Evolutionary conservation across 2,888 invertebrate species (phyloP).

Genomic region (Halictus ligatus): DNA sequence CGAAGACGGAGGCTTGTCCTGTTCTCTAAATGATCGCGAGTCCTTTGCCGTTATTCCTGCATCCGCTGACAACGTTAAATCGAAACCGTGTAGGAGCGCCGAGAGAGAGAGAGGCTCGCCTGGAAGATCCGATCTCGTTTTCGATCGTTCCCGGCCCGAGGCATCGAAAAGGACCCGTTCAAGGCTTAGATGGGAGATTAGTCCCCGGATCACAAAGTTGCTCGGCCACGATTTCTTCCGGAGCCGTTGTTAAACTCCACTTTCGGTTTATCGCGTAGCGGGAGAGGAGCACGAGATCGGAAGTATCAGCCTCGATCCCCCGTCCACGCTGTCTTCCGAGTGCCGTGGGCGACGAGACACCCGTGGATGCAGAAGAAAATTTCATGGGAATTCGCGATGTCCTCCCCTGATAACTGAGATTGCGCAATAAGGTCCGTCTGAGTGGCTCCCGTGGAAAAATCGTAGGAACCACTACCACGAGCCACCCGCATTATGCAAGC

Average conservation of each 20-base stretch:
- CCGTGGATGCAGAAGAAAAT: slow-evolving; percentile 38
- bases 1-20: too few species aligned
- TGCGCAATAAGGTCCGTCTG: slow-evolving; percentile 39
- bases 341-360: slow-evolving; percentile 4
- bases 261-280: slow-evolving; percentile 37
- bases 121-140: slow-evolving; percentile 16
- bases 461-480: neutral
- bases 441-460: slow-evolving; percentile 8
- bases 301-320: slow-evolving; percentile 18
- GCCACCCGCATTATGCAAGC: neutral
- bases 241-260: slow-evolving; percentile 22
- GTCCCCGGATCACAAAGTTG: slow-evolving; percentile 15
- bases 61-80: slow-evolving; percentile 1
- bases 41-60: neutral
- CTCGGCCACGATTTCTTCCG: neutral
- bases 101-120: neutral
- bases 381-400: slow-evolving; percentile 32
- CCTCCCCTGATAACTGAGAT: slow-evolving; percentile 40
- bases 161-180: slow-evolving; percentile 23
- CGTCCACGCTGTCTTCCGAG: neutral
- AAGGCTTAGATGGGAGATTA: slow-evolving; percentile 34
- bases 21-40: neutral
- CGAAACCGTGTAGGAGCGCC: neutral
- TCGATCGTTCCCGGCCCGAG: neutral
- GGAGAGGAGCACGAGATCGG: slow-evolving; percentile 2